Evolutionary conservation across 2,113 vertebrate species (phyloP).

Genomic region (Seriola rivoliana): DNA sequence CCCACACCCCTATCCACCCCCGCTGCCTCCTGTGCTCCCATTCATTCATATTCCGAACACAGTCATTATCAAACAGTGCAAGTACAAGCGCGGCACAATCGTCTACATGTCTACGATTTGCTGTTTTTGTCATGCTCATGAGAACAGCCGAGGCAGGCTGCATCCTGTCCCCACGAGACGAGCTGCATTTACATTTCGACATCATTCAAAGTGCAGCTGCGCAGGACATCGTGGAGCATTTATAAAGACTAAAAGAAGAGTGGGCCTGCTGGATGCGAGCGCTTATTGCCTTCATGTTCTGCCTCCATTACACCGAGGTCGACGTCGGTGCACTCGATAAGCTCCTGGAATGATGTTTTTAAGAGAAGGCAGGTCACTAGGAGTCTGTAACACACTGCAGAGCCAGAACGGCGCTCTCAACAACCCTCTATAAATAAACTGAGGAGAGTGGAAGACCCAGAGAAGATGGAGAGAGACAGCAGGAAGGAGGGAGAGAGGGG

Average conservation of each 20-base stretch:
- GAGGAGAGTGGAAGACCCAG: constrained; percentile 52
- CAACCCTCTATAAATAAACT: constrained; percentile 75
- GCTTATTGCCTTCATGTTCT: constrained; percentile 45
- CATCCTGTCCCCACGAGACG: background rate
- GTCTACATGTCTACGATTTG: constrained; percentile 27
- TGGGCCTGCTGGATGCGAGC: background rate
- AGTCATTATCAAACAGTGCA: constrained; percentile 32
- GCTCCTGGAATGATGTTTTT: constrained; percentile 40
- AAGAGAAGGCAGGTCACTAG: constrained; percentile 35
- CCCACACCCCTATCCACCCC: constrained; percentile 8
- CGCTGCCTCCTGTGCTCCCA: background rate
- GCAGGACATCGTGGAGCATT: constrained; percentile 27
- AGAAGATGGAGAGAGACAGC: constrained; percentile 39
- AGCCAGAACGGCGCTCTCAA: constrained; percentile 57
- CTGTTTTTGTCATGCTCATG: constrained; percentile 28
- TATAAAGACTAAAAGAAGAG: constrained; percentile 27
- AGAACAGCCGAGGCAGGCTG: background rate
- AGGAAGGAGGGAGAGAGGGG: constrained; percentile 22
- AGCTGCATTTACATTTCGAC: constrained; percentile 44
- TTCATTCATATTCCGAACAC: constrained; percentile 56
- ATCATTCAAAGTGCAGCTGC: constrained; percentile 21
- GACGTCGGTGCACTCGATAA: constrained; percentile 24
- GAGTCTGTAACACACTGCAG: constrained; percentile 54
- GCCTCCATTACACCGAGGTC: constrained; percentile 29
- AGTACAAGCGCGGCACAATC: constrained; percentile 30